Evolutionary conservation across 2,113 vertebrate genomes (phyloP), one percentile per base, ranked within the genome.

Genomic region (Triplophysa siluroides): DNA sequence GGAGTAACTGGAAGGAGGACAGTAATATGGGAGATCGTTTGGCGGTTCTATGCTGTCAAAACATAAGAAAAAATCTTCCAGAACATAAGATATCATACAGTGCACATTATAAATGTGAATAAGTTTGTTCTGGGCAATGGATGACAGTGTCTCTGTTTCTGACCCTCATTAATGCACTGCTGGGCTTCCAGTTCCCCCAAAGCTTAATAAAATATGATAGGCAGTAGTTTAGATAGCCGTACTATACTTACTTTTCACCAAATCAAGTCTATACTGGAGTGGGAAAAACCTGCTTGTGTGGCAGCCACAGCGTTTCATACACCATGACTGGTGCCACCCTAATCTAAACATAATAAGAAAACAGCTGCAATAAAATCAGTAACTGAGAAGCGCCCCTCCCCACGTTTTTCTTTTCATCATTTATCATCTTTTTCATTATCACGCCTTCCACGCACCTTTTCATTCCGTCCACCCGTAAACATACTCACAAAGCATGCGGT

Each of bases 1-100:
- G 85, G 87, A 82, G 62, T 70, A 52, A 21, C 23, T 58, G 70
- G n/a, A 54, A 61, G 84, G 80, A 84, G 85, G 67, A 86, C 56
- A 63, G 65, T 73, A 43, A 62, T 69, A 65, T 75, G 67, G 58
- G 69, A 64, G 19, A 79, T 8, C 24, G 21, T 66, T 19, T 4
- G 50, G 47, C 50, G 26, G 62, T 56, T 66, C 33, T 80, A 66
- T 12, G 54, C 41, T 75, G 47, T 81, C 54, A 58, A 67, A 74
- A 80, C 62, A 74, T 66, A 60, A 67, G 23, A 80, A 50, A 52
- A 80, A 52, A 14, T 12, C 29, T 43, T 43, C 71, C 24, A 50
- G 64, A 64, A 65, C 43, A 26, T 10, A 33, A 45, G 41, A 65
- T 18, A 65, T 60, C 26, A 29, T 41, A 41, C 29, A 5, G n/a